A percentile compares a stretch with the other conserved stretches of the same genome.
Conservation (phyloP, 1,140 invertebrate species). For the Formica selysi region DNA sequence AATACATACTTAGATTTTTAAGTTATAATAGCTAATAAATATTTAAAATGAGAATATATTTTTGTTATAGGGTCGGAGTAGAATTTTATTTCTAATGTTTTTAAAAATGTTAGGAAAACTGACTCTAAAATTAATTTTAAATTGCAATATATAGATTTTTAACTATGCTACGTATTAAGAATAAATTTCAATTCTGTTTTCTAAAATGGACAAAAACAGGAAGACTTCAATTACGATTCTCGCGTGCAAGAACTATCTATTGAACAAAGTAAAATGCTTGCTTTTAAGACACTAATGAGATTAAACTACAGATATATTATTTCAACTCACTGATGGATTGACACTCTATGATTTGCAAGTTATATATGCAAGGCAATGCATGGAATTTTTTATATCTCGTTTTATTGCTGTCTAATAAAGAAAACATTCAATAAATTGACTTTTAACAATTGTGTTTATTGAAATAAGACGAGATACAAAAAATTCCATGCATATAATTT, state of each 20-base stretch:
- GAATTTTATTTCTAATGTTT: too few relatives aligned
- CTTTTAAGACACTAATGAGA: slow-evolving; percentile 3
- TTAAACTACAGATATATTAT: neutral
- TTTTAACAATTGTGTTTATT: neutral
- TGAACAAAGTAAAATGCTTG: slow-evolving; percentile 34
- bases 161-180: neutral
- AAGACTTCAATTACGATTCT: slow-evolving; percentile 9
- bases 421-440: neutral
- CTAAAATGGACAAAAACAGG: slow-evolving; percentile 25
- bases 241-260: slow-evolving; percentile 25
- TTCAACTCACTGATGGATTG: neutral
- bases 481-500: too few relatives aligned
- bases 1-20: too few relatives aligned
- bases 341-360: slow-evolving; percentile 16
- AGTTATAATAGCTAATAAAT: too few relatives aligned
- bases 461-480: too few relatives aligned
- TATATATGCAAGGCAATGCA: neutral
- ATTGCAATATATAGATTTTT: neutral
- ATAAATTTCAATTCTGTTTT: neutral
- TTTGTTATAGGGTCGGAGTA: too few relatives aligned
- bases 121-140: neutral
- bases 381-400: neutral
- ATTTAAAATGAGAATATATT: too few relatives aligned
- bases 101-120: too few relatives aligned
- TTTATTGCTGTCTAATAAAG: neutral